Evolutionary conservation across 2,113 vertebrate species (phyloP).

Genomic region (Centrocercus urophasianus): DNA sequence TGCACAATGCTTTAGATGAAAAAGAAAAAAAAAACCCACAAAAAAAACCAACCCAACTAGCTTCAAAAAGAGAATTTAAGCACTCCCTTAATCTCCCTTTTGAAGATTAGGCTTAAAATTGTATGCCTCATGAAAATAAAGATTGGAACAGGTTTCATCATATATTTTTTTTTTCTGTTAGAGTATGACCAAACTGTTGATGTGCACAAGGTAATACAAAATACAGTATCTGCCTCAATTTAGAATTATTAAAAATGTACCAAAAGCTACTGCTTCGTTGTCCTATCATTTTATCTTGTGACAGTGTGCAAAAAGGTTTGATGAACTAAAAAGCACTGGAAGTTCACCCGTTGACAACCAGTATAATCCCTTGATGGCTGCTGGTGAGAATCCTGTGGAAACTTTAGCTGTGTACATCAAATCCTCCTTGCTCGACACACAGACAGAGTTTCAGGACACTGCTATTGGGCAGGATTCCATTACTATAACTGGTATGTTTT

Average conservation of each 20-base stretch:
- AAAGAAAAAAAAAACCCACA: neutral
- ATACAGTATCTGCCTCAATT: neutral
- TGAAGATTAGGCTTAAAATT: neutral
- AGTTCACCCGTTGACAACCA: slow-evolving; percentile 90
- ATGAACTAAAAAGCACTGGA: slow-evolving; percentile 91
- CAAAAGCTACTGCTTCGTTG: slow-evolving; percentile 38
- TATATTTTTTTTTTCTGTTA: neutral
- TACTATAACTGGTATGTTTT: slow-evolving; percentile 82
- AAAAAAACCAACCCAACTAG: neutral
- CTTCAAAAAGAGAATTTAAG: neutral
- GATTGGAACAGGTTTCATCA: neutral
- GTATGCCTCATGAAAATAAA: neutral
- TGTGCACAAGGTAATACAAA: neutral
- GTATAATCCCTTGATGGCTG: slow-evolving; percentile 83
- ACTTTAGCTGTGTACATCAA: slow-evolving; percentile 85
- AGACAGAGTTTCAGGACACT: slow-evolving; percentile 79
- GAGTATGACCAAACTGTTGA: neutral
- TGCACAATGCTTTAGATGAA: neutral
- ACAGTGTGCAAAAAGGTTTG: slow-evolving; percentile 94
- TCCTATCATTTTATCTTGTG: slow-evolving; percentile 61
- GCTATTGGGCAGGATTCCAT: slow-evolving; percentile 79
- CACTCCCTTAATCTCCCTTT: neutral
- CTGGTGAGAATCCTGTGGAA: slow-evolving; percentile 82
- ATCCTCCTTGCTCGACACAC: slow-evolving; percentile 81
- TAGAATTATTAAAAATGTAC: neutral